Evolutionary conservation across 2,113 vertebrate genomes (phyloP), one percentile per base, ranked within the genome.

Genomic region (Syrmaticus mikado): DNA sequence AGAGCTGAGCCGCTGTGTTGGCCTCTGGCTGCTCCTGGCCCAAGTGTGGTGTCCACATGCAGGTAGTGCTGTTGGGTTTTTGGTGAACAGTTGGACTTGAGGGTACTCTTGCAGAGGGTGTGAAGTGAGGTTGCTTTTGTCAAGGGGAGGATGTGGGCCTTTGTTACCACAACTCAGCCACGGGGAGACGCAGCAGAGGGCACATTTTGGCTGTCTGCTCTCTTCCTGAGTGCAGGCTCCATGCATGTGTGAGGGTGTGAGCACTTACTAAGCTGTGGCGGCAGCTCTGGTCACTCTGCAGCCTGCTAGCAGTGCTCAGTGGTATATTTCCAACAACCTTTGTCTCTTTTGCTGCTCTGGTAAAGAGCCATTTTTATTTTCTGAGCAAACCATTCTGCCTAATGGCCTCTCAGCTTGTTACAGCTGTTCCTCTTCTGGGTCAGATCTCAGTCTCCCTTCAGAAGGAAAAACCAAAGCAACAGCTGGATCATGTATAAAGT

Each of bases 151-250:
- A 34, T 48, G 30, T 64, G 45, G 60, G 46, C 21, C 55, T 24
- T 27, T 19, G 22, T 40, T 3, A 3, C 20, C 1, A 0, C 8
- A 34, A 32, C 27, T 12, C 3, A 7, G 6, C 19, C 0, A 1
- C 20, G 28, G 34, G 13, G 32, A 36, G 40, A 30, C 48, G 66
- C 60, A 64, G 13, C 57, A 43, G 74, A 38, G 8, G 13, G 20
- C 24, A 53, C 1, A 1, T 55, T 82, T 53, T 25, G 12, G 43
- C 30, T 50, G 32, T 3, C 21, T n/a, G 8, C 55, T 61, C 16
- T 55, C 19, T 64, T 13, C 9, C 6, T 48, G 25, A 38, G 11
- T 73, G 11, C 60, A 64, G 66, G 38, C 2, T 20, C 16, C 0
- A 0, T 45, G 4, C 48, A 34, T 58, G 10, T 78, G 27, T 65